phyloP scores from a whole-genome alignment of 1,140 invertebrate genomes.

The Mamestra configurata region DNA sequence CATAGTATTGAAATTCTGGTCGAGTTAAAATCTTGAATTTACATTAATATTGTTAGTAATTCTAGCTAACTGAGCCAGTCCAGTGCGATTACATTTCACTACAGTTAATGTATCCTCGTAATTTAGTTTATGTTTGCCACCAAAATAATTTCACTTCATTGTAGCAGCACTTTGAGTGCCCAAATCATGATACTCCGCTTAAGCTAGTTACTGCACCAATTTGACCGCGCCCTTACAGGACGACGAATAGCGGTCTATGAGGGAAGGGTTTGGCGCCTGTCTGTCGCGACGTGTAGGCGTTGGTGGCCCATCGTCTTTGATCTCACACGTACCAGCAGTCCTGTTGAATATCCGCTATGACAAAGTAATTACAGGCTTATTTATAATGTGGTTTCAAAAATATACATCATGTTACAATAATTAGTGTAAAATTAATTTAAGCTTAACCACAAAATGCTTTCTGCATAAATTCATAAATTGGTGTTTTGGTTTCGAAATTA shows the following conservation, averaged over 20 bases:
- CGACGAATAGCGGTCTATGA: background rate
- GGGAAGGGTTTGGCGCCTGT: background rate
- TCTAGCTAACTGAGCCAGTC: background rate
- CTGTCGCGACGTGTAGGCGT: background rate
- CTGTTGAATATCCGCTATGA: too few species aligned
- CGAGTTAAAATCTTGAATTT: background rate
- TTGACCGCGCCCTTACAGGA: background rate
- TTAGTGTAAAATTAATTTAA: too few species aligned
- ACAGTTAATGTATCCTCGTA: background rate
- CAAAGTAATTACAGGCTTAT: too few species aligned
- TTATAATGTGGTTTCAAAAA: too few species aligned
- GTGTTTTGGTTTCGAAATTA: too few species aligned
- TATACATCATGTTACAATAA: too few species aligned
- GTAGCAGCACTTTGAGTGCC: background rate
- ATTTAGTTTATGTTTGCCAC: background rate
- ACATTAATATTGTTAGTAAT: constrained; percentile 13
- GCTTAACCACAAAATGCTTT: too few species aligned
- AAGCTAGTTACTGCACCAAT: background rate
- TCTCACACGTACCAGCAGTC: background rate
- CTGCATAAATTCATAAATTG: too few species aligned
- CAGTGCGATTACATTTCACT: background rate
- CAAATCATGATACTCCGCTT: too few species aligned
- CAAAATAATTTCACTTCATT: background rate
- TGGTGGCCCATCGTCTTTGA: background rate
- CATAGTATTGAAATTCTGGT: background rate